Percentiles rank a stretch among this genome's conserved stretches.
Conservation (phyloP, 2,113 vertebrate genomes). For the Corvus hawaiiensis region DNA sequence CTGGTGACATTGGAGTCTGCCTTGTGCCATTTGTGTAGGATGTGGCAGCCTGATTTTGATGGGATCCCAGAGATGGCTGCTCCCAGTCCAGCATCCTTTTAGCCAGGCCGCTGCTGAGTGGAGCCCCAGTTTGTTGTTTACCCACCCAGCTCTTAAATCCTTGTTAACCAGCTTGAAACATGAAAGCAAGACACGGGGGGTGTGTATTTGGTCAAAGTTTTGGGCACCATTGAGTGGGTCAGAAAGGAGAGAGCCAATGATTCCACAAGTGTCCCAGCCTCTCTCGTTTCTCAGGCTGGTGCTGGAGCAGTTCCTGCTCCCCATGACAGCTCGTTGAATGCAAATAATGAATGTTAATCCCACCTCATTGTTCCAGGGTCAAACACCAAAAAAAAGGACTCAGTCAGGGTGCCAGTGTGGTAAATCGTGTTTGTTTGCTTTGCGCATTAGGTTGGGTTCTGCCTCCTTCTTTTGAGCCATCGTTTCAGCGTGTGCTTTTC, state of each 20-base stretch:
- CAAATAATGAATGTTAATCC: constrained; percentile 4
- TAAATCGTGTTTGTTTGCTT: constrained; percentile 21
- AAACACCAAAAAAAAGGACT: not conserved
- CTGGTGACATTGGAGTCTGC: rapidly evolving
- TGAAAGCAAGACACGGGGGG: not conserved
- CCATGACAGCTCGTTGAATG: not conserved
- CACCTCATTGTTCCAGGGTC: not conserved
- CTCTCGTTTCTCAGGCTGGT: not conserved
- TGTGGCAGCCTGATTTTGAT: rapidly evolving
- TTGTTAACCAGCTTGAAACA: not conserved
- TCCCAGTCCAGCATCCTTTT: not conserved
- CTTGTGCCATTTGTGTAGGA: rapidly evolving
- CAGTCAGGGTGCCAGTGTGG: not conserved
- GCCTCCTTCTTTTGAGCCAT: not conserved
- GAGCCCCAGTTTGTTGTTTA: not conserved
- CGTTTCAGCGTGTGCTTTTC: not conserved
- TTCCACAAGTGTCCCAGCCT: not conserved
- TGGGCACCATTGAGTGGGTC: not conserved
- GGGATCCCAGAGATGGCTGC: not conserved
- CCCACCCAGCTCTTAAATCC: not conserved
- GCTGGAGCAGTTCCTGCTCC: not conserved
- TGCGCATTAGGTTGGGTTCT: not conserved
- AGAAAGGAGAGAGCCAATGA: not conserved
- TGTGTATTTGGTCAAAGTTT: not conserved
- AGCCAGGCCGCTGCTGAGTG: not conserved